phyloP scores from a whole-genome alignment of 2,888 invertebrate species.

The Polylopha cassiicola region DNA sequence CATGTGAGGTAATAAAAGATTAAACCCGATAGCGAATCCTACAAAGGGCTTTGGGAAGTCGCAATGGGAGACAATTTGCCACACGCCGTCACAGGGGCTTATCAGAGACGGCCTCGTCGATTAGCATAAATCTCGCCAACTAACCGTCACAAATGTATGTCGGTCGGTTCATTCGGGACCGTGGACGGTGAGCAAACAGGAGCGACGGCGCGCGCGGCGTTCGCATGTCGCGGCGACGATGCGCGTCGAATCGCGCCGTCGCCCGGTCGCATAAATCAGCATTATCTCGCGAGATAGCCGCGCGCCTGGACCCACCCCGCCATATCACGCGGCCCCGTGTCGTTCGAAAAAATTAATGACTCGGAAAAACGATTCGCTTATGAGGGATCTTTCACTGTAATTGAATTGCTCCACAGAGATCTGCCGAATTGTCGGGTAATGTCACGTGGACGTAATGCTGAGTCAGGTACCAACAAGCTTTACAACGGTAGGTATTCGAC shows the following conservation, averaged over 20 bases:
- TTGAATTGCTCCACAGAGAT: slow-evolving; percentile 75
- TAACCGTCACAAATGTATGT: slow-evolving; percentile 71
- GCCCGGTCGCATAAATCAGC: slow-evolving; percentile 74
- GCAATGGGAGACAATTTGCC: slow-evolving; percentile 70
- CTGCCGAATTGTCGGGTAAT: slow-evolving; percentile 57
- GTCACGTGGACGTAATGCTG: slow-evolving; percentile 45
- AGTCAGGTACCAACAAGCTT: slow-evolving; percentile 47
- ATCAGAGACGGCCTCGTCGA: slow-evolving; percentile 69
- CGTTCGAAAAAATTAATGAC: slow-evolving; percentile 78
- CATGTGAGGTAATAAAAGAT: slow-evolving; percentile 45
- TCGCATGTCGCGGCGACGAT: slow-evolving; percentile 53
- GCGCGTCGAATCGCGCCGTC: slow-evolving; percentile 74
- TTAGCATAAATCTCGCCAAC: slow-evolving; percentile 76
- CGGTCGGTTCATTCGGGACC: slow-evolving; percentile 32
- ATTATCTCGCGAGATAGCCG: slow-evolving; percentile 77
- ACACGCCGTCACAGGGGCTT: slow-evolving; percentile 72
- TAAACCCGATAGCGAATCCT: slow-evolving; percentile 44
- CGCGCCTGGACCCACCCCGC: slow-evolving; percentile 65
- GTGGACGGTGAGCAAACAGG: slow-evolving; percentile 49
- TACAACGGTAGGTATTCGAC: no score
- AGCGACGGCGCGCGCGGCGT: slow-evolving; percentile 50
- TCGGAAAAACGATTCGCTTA: slow-evolving; percentile 78
- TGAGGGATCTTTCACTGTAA: slow-evolving; percentile 77
- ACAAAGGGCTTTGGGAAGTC: slow-evolving; percentile 59
- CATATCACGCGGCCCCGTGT: slow-evolving; percentile 72